These are phyloP conservation scores for Parus major DNA, from an alignment of 2,113 vertebrate genomes.

Conservation along the genomic window DNA sequence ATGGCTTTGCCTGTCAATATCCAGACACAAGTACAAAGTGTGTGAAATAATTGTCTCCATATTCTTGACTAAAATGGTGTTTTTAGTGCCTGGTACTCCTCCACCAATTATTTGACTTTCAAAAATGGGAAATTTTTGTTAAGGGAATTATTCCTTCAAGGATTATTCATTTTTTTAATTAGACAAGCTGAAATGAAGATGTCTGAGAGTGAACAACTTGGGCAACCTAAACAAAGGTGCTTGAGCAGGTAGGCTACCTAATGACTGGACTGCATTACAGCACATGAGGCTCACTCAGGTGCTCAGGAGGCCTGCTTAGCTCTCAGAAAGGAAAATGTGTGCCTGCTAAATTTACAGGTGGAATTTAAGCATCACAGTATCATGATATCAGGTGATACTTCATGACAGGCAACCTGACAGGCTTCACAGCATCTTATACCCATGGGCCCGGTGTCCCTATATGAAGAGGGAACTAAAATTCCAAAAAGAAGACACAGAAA, in stretches of 20 bases:
- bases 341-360: background rate
- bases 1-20: background rate
- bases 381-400: background rate
- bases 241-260: background rate
- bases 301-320: background rate
- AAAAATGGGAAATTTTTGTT: background rate
- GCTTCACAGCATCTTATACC: background rate
- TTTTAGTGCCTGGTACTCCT: background rate
- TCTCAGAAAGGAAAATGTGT: background rate
- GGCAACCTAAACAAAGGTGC: background rate
- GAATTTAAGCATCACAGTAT: background rate
- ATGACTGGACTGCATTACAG: background rate
- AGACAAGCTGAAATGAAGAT: background rate
- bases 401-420: background rate
- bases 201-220: accelerated
- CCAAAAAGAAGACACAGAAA: background rate
- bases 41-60: background rate
- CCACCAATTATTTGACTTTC: background rate
- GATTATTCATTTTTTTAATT: background rate
- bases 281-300: background rate
- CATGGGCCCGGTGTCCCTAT: accelerated
- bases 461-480: background rate
- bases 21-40: background rate
- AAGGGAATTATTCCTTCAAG: background rate
- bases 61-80: background rate